phyloP scores from a whole-genome alignment of 2,113 vertebrate genomes.

The Channa argus region DNA sequence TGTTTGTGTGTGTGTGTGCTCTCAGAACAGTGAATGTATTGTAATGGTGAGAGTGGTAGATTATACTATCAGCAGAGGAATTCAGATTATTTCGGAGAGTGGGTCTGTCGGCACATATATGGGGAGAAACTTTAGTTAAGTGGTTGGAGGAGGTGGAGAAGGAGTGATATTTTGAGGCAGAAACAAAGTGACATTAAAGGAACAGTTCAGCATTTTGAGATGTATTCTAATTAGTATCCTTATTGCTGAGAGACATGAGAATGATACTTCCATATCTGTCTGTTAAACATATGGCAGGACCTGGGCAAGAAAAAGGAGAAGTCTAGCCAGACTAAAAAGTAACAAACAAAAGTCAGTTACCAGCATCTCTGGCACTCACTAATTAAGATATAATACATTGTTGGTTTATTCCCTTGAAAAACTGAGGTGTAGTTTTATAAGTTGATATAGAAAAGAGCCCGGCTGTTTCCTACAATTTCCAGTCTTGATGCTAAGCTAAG shows the following conservation, averaged over 20 bases:
- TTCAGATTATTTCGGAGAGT: conserved; percentile 71
- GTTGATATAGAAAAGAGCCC: no score
- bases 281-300: neutral
- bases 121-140: conserved; percentile 40
- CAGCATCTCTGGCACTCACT: no score
- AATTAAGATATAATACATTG: no score
- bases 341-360: no score
- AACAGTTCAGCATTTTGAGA: conserved; percentile 4
- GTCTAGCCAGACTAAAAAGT: no score
- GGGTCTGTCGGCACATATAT: conserved; percentile 46
- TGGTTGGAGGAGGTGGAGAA: conserved; percentile 5
- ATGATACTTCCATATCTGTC: neutral
- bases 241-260: neutral
- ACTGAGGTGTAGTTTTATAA: no score
- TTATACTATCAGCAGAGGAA: conserved; percentile 77
- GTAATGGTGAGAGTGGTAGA: conserved; percentile 64
- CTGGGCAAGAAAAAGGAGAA: no score
- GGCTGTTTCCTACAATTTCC: no score
- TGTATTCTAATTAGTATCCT: neutral
- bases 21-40: conserved; percentile 69
- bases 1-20: conserved; percentile 25
- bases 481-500: no score
- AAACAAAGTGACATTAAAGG: neutral
- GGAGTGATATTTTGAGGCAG: neutral
- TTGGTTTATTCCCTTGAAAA: no score